Conservation (phyloP, 2,113 vertebrate species). For the Pseudorectes ferrugineus region DNA sequence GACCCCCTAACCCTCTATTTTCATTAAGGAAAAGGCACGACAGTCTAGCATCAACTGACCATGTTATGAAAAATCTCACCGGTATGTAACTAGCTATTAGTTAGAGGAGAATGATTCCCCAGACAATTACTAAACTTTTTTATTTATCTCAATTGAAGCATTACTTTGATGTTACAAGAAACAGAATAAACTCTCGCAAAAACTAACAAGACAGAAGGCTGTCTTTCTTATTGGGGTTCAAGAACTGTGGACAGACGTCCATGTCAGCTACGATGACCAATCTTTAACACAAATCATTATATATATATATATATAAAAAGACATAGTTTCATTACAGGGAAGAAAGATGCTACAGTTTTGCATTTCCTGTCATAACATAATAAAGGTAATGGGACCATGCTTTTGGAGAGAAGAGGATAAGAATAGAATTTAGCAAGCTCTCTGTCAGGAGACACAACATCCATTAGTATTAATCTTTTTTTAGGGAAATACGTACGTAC, state of each 20-base stretch:
- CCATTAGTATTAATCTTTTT: neutral
- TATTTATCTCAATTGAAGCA: neutral
- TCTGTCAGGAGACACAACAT: neutral
- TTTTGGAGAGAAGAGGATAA: neutral
- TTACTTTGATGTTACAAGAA: neutral
- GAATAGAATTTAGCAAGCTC: neutral
- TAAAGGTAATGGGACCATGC: neutral
- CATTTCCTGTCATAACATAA: neutral
- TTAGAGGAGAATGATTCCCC: neutral
- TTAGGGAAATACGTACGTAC: accelerated
- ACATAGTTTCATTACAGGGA: neutral
- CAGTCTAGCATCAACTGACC: neutral
- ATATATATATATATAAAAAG: neutral
- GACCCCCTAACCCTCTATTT: neutral
- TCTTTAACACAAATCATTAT: neutral
- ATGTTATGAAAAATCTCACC: neutral
- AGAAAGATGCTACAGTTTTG: neutral
- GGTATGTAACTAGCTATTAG: neutral
- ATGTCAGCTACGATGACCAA: neutral
- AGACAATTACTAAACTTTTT: neutral
- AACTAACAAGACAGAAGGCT: neutral
- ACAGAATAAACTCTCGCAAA: neutral
- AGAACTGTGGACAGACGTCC: neutral
- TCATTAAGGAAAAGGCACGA: neutral
- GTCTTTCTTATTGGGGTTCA: neutral